Percentiles rank a stretch among this genome's conserved stretches.
Conservation (phyloP, 2,888 invertebrate genomes). For the Miltochrista miniata region DNA sequence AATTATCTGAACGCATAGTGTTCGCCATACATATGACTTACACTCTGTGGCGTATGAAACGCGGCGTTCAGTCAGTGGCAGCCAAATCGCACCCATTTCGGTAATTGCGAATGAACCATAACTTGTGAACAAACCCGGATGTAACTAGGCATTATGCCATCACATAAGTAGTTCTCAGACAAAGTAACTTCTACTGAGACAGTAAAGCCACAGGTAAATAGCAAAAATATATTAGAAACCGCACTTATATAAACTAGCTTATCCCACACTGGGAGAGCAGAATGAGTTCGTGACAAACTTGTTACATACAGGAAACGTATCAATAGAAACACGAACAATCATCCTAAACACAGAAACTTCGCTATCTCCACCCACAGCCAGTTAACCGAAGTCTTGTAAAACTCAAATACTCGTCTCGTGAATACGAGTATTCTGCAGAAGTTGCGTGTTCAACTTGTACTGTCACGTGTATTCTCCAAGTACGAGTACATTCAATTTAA, state of each 20-base stretch:
- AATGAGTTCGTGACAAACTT: conserved; percentile 17
- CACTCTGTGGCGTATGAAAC: too few relatives aligned
- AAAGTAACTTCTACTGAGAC: too few relatives aligned
- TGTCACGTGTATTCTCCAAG: conserved; percentile 35
- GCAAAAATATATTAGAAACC: background rate
- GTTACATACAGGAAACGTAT: conserved; percentile 32
- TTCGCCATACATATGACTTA: too few relatives aligned
- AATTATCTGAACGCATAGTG: too few relatives aligned
- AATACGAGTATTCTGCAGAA: conserved; percentile 27
- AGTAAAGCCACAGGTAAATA: too few relatives aligned
- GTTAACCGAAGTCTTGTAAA: conserved; percentile 37
- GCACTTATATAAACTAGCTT: background rate
- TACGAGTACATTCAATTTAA: conserved; percentile 63
- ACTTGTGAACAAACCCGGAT: too few relatives aligned
- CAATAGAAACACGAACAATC: conserved; percentile 33
- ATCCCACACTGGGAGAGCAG: background rate
- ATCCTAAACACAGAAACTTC: conserved; percentile 44
- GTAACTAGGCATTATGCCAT: too few relatives aligned
- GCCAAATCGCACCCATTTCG: too few relatives aligned
- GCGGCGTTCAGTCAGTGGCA: too few relatives aligned
- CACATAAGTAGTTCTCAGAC: too few relatives aligned
- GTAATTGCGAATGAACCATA: too few relatives aligned
- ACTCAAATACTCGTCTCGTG: conserved; percentile 34
- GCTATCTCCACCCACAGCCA: conserved; percentile 41
- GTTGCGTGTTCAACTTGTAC: conserved; percentile 41